Conservation (phyloP, 2,113 vertebrate species). For the Rana temporaria region DNA sequence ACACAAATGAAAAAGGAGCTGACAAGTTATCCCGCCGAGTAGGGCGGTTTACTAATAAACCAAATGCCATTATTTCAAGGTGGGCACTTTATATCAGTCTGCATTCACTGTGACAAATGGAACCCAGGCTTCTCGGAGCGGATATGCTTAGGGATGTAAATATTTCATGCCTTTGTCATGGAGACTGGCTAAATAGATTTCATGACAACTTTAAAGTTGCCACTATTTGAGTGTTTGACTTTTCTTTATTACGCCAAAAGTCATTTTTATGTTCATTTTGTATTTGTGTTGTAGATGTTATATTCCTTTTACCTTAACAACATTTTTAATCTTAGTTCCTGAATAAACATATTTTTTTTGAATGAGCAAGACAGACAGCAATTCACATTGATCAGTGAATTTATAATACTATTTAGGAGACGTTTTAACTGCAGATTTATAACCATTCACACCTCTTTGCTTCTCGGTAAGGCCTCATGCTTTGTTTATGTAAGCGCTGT, state of each 20-base stretch:
- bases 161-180: not conserved
- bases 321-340: too few relatives aligned
- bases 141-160: not conserved
- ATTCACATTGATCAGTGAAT: too few relatives aligned
- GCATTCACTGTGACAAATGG: not conserved
- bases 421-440: too few relatives aligned
- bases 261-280: not conserved
- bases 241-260: not conserved
- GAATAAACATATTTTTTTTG: too few relatives aligned
- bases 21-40: constrained; percentile 29
- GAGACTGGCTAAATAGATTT: not conserved
- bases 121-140: not conserved
- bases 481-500: too few relatives aligned
- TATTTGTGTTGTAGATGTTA: not conserved
- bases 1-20: constrained; percentile 34
- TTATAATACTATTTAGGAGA: too few relatives aligned
- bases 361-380: too few relatives aligned
- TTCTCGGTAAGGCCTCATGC: too few relatives aligned
- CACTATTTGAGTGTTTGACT: not conserved
- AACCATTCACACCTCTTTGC: too few relatives aligned
- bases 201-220: not conserved
- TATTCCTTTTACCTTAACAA: too few relatives aligned
- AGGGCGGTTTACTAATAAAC: constrained; percentile 27
- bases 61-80: constrained; percentile 21
- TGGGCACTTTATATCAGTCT: constrained; percentile 2